A percentile compares a stretch with the other conserved stretches of the same genome.
These are phyloP conservation scores for Neopelma chrysocephalum DNA, from an alignment of 2,797 vertebrate genomes.

Conservation along the genomic window DNA sequence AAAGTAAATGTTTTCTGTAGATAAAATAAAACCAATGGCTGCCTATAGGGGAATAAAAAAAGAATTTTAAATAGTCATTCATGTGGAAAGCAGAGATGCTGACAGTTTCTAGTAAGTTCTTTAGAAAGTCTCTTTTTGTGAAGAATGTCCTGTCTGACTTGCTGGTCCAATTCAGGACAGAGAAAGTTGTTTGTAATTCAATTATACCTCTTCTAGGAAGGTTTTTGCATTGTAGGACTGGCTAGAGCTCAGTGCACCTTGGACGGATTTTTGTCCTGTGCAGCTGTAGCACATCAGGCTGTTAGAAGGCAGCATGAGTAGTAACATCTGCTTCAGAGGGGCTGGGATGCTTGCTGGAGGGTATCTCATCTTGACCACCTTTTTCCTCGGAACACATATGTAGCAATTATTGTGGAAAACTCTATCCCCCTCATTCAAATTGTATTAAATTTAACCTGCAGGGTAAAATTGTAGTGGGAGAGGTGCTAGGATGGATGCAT, in stretches of 20 bases:
- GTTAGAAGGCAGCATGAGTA: neutral
- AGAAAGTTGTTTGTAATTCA: neutral
- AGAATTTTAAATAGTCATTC: neutral
- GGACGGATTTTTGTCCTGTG: neutral
- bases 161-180: neutral
- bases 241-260: neutral
- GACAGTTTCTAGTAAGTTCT: neutral
- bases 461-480: neutral
- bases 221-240: neutral
- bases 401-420: neutral
- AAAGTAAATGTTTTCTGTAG: neutral
- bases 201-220: neutral
- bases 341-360: neutral
- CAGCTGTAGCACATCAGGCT: neutral
- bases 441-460: neutral
- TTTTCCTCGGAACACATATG: neutral
- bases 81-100: neutral
- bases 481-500: neutral
- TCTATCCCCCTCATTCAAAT: neutral
- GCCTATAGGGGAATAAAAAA: neutral
- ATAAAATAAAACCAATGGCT: neutral
- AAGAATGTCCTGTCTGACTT: neutral
- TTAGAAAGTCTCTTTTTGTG: conserved; percentile 11
- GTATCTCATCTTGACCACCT: neutral
- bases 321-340: neutral